Evolutionary conservation across 1,140 invertebrate species (phyloP).

Genomic region (Sitodiplosis mosellana): DNA sequence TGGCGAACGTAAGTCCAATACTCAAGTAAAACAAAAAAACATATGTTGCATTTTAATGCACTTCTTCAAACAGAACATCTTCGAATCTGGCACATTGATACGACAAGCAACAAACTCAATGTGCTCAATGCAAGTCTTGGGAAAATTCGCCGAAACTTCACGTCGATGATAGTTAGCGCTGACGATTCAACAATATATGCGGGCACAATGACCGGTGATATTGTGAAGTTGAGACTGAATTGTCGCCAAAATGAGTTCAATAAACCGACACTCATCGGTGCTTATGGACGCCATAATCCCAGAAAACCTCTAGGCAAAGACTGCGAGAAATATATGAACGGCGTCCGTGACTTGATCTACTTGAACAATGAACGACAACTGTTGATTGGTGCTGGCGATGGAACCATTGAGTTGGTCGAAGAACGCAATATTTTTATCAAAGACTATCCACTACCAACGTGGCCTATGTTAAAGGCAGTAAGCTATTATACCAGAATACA

Average conservation of each 20-base stretch:
- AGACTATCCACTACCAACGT: conserved; percentile 29
- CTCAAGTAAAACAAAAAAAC: too few species aligned
- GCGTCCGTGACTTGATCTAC: conserved; percentile 45
- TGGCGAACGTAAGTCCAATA: conserved; percentile 49
- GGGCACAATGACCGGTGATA: conserved; percentile 56
- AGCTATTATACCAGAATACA: too few species aligned
- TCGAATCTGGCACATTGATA: conserved; percentile 57
- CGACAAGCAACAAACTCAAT: conserved; percentile 42
- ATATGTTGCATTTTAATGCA: too few species aligned
- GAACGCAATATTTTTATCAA: conserved; percentile 33
- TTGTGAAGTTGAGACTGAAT: conserved; percentile 44
- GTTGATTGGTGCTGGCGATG: conserved; percentile 67
- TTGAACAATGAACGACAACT: conserved; percentile 36
- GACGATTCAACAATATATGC: conserved; percentile 59
- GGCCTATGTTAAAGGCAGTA: conserved; percentile 37
- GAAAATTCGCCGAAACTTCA: conserved; percentile 45
- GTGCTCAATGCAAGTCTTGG: conserved; percentile 51
- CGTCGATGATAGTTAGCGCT: conserved; percentile 38
- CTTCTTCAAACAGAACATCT: conserved; percentile 32
- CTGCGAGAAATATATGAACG: conserved; percentile 27
- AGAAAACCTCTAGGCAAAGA: conserved; percentile 19
- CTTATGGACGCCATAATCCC: conserved; percentile 31
- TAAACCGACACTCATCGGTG: conserved; percentile 44
- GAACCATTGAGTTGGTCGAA: conserved; percentile 50
- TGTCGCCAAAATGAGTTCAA: conserved; percentile 35